Conservation (phyloP, 64 coral and sea anemone species). For the Exaiptasia diaphana region DNA sequence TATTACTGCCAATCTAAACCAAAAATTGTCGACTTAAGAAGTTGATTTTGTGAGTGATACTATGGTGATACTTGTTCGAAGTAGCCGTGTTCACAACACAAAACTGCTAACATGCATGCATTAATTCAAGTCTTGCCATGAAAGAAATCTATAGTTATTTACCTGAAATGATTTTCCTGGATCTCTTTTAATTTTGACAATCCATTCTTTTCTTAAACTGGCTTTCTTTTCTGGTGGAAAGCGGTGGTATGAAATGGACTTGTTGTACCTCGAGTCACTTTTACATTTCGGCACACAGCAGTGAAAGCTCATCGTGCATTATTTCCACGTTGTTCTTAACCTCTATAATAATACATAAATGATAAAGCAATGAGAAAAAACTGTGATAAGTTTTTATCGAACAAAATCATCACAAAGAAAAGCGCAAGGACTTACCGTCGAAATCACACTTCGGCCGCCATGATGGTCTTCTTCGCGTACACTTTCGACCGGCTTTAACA, state of each 20-base stretch:
- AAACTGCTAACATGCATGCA: slow-evolving; percentile 52
- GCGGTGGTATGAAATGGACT: slow-evolving; percentile 51
- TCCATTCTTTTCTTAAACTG: slow-evolving; percentile 60
- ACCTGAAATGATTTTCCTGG: slow-evolving; percentile 50
- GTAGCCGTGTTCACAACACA: slow-evolving; percentile 57
- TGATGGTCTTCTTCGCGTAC: slow-evolving; percentile 24
- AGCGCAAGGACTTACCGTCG: slow-evolving; percentile 22
- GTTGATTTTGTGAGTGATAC: slow-evolving; percentile 54
- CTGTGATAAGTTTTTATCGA: slow-evolving; percentile 28
- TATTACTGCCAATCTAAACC: slow-evolving; percentile 39
- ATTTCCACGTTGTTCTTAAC: slow-evolving; percentile 36
- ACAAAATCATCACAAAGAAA: slow-evolving; percentile 35
- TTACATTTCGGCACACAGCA: slow-evolving; percentile 39
- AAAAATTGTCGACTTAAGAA: slow-evolving; percentile 36
- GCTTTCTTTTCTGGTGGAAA: slow-evolving; percentile 57
- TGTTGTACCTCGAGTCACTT: slow-evolving; percentile 53
- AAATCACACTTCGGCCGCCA: slow-evolving; percentile 40
- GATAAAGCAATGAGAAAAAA: slow-evolving; percentile 43
- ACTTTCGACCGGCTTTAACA: slow-evolving; percentile 13
- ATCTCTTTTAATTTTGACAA: slow-evolving; percentile 59
- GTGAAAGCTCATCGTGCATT: slow-evolving; percentile 41
- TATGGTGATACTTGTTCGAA: slow-evolving; percentile 56
- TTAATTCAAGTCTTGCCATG: slow-evolving; percentile 51
- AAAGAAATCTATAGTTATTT: slow-evolving; percentile 54
- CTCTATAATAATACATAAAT: slow-evolving; percentile 36